Conservation (phyloP, 2,113 vertebrate species). For the Oplegnathus fasciatus region DNA sequence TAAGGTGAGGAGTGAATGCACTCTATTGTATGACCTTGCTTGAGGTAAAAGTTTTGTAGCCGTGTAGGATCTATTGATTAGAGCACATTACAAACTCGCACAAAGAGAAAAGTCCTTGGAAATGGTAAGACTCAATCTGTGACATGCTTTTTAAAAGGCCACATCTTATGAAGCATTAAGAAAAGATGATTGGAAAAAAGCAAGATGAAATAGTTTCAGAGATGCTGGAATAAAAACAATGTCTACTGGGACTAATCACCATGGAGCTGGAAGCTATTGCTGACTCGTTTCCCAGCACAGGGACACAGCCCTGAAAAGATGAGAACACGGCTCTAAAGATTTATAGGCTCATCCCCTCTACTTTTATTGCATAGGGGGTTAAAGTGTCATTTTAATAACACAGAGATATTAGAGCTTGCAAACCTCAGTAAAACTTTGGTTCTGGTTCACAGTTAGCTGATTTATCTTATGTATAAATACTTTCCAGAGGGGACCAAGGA, state of each 20-base stretch:
- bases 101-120: slow-evolving; percentile 60
- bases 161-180: slow-evolving; percentile 27
- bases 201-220: slow-evolving; percentile 30
- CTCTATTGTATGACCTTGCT: slow-evolving; percentile 61
- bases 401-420: slow-evolving; percentile 68
- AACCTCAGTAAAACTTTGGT: slow-evolving; percentile 51
- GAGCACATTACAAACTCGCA: slow-evolving; percentile 47
- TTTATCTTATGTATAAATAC: slow-evolving; percentile 39
- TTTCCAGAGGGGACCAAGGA: neutral
- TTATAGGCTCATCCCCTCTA: slow-evolving; percentile 63
- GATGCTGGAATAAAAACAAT: slow-evolving; percentile 44
- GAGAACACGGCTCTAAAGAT: slow-evolving; percentile 60
- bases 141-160: slow-evolving; percentile 58
- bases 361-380: slow-evolving; percentile 75
- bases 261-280: slow-evolving; percentile 31
- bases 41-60: slow-evolving; percentile 49
- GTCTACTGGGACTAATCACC: slow-evolving; percentile 50
- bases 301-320: slow-evolving; percentile 45
- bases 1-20: slow-evolving; percentile 49
- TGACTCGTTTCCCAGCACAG: slow-evolving; percentile 45
- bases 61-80: slow-evolving; percentile 59
- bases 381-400: slow-evolving; percentile 79
- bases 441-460: slow-evolving; percentile 46
- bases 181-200: slow-evolving; percentile 36
- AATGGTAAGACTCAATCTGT: slow-evolving; percentile 48